Conservation (phyloP, 2,113 vertebrate species). For the Thymallus thymallus region DNA sequence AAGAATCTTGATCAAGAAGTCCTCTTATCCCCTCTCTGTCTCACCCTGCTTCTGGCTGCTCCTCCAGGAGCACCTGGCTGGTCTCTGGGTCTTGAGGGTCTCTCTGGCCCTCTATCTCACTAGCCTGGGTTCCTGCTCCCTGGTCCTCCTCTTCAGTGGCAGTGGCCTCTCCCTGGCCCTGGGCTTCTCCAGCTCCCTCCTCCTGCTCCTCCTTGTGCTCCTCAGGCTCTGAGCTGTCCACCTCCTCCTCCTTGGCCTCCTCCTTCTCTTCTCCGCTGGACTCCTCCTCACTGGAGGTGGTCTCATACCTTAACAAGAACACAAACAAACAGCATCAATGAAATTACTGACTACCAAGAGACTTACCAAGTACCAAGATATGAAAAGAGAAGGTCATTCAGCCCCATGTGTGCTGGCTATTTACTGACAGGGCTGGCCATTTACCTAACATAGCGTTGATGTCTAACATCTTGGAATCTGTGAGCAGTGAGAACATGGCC, state of each 20-base stretch:
- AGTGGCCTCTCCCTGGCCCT: slow-evolving; percentile 1
- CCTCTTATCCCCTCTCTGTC: slow-evolving; percentile 16
- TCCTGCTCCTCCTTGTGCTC: slow-evolving; percentile 10
- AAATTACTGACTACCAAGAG: neutral
- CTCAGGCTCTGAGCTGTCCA: slow-evolving; percentile 1
- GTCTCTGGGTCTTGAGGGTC: slow-evolving; percentile 52
- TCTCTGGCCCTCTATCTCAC: slow-evolving; percentile 41
- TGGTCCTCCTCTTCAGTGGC: slow-evolving; percentile 28
- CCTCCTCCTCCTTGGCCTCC: slow-evolving; percentile 51
- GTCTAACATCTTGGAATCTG: too few species aligned
- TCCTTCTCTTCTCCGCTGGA: slow-evolving; percentile 81
- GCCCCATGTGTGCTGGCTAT: too few species aligned
- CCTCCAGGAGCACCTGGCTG: slow-evolving; percentile 57
- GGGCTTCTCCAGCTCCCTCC: slow-evolving; percentile 63
- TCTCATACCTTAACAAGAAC: slow-evolving; percentile 83
- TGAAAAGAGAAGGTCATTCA: neutral
- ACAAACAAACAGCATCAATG: slow-evolving; percentile 29
- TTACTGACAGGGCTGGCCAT: too few species aligned
- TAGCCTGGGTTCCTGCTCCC: slow-evolving; percentile 41
- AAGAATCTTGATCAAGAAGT: too few species aligned
- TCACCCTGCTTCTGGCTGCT: slow-evolving; percentile 66
- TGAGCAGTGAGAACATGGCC: slow-evolving; percentile 24
- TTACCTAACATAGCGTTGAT: too few species aligned
- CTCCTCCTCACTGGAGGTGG: slow-evolving; percentile 95
- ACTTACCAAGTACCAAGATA: too few species aligned